Evolutionary conservation across 1,140 invertebrate species (phyloP).

Genomic region (Apis dorsata): DNA sequence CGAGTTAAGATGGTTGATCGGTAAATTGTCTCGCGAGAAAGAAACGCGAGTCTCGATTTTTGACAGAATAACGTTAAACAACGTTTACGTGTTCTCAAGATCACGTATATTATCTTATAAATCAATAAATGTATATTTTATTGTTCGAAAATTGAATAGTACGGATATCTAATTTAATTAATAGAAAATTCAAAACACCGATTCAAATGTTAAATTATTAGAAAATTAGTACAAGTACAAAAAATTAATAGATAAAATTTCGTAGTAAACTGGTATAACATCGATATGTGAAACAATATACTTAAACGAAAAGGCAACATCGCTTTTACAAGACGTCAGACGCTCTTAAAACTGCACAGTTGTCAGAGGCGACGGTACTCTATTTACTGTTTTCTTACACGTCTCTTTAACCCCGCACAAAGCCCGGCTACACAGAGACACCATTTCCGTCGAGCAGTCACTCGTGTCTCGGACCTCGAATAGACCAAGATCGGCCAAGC

Average conservation of each 20-base stretch:
- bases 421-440: not conserved
- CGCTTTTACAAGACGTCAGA: not conserved
- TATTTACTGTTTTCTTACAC: not conserved
- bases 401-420: not conserved
- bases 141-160: not conserved
- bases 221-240: no score
- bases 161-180: no score
- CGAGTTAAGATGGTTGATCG: constrained; percentile 44
- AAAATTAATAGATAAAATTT: no score
- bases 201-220: no score
- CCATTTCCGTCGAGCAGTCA: not conserved
- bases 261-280: no score
- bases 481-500: not conserved
- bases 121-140: no score
- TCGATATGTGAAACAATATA: no score
- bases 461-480: not conserved
- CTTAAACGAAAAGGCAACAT: not conserved
- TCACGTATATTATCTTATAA: no score
- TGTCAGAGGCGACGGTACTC: not conserved
- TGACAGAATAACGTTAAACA: no score
- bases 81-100: no score
- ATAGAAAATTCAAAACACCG: no score
- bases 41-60: not conserved
- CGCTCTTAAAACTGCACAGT: not conserved
- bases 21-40: constrained; percentile 16